These are phyloP conservation scores for Calephelis virginiensis DNA, from an alignment of 1,140 invertebrate genomes.

Conservation along the genomic window DNA sequence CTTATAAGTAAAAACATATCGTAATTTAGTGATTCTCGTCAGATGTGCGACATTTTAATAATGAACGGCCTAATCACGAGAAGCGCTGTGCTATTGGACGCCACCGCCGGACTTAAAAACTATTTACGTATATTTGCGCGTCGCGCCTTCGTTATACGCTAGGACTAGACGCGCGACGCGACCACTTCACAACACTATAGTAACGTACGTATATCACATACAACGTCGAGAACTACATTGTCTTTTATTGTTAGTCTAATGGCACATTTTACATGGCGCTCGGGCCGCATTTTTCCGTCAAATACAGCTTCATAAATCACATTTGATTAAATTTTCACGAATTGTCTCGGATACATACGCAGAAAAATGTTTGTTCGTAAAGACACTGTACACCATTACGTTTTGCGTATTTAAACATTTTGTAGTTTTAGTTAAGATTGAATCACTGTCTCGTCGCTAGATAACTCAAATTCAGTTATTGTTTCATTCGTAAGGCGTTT, in stretches of 20 bases:
- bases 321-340: not conserved
- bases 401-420: too few species aligned
- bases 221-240: slow-evolving; percentile 6
- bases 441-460: too few species aligned
- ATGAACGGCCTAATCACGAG: slow-evolving; percentile 23
- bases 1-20: not conserved
- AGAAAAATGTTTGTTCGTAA: too few species aligned
- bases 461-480: too few species aligned
- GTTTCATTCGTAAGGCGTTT: too few species aligned
- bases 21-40: not conserved
- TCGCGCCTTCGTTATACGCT: slow-evolving; percentile 48
- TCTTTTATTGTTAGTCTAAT: not conserved
- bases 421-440: too few species aligned
- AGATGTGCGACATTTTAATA: not conserved
- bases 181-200: slow-evolving; percentile 36
- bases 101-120: slow-evolving; percentile 48
- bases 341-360: too few species aligned
- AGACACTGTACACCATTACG: too few species aligned
- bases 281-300: not conserved
- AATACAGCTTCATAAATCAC: not conserved
- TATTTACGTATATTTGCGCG: slow-evolving; percentile 62
- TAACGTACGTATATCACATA: slow-evolving; percentile 22
- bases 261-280: slow-evolving; percentile 9
- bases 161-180: slow-evolving; percentile 56
- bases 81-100: slow-evolving; percentile 42